Evolutionary conservation across 2,113 vertebrate genomes (phyloP).

Genomic region (Xiphophorus hellerii): DNA sequence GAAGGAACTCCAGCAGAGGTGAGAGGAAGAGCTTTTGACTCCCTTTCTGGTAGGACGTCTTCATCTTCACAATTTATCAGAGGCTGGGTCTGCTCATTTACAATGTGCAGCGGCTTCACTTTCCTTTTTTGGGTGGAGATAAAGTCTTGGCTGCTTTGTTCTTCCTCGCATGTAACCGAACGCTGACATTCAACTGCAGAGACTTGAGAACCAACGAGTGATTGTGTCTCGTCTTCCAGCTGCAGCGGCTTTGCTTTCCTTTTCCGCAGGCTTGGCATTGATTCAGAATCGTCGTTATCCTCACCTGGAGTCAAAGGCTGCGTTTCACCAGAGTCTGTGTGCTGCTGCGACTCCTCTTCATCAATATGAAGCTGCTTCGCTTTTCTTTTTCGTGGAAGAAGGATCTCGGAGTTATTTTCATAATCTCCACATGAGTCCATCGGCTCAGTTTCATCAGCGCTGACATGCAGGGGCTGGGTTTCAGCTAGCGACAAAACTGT

Average conservation of each 20-base stretch:
- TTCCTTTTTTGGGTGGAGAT: constrained; percentile 18
- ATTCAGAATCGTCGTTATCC: constrained; percentile 20
- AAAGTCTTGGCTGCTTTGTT: background rate
- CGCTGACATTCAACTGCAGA: constrained; percentile 49
- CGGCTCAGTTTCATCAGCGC: constrained; percentile 14
- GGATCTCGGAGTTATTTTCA: background rate
- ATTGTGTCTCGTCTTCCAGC: background rate
- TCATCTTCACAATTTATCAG: background rate
- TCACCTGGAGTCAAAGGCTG: constrained; percentile 41
- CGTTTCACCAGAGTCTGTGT: constrained; percentile 15
- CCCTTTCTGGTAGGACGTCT: background rate
- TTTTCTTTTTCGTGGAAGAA: constrained; percentile 18
- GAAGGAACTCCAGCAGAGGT: constrained; percentile 3
- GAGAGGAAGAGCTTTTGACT: background rate
- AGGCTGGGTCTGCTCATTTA: constrained; percentile 43
- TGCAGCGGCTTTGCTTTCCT: constrained; percentile 19
- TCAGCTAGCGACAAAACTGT: background rate
- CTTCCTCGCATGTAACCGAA: constrained; percentile 13
- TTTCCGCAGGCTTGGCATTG: constrained; percentile 1
- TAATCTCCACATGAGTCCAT: constrained; percentile 22
- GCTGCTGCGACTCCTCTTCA: background rate
- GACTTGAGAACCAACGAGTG: constrained; percentile 4
- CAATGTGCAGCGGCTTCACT: constrained; percentile 18
- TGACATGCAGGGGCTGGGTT: constrained; percentile 9
- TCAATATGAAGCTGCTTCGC: constrained; percentile 16